These are phyloP conservation scores for Neogobius melanostomus DNA, from an alignment of 2,113 vertebrate species.

Conservation along the genomic window DNA sequence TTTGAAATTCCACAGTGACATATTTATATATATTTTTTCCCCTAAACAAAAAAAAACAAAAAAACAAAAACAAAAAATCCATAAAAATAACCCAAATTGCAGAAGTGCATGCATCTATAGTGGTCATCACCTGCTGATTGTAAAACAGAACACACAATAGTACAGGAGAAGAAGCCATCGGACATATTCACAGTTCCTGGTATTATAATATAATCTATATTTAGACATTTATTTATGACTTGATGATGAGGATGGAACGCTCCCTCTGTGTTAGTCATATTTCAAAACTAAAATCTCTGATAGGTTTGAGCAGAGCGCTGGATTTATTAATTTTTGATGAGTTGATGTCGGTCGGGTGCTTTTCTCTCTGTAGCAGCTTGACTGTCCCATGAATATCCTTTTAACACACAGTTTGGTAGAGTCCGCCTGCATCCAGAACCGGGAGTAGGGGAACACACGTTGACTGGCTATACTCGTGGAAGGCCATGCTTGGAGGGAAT, in stretches of 20 bases:
- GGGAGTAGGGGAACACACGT: neutral
- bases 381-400: conserved; percentile 59
- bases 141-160: conserved; percentile 71
- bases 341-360: conserved; percentile 40
- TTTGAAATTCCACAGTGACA: conserved; percentile 30
- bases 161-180: conserved; percentile 70
- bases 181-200: conserved; percentile 80
- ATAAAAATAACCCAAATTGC: conserved; percentile 63
- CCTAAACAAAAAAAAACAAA: conserved; percentile 35
- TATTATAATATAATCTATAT: conserved; percentile 75
- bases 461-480: conserved; percentile 4
- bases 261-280: conserved; percentile 63
- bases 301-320: conserved; percentile 46
- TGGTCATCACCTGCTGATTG: conserved; percentile 72
- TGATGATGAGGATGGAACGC: conserved; percentile 59
- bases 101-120: conserved; percentile 78
- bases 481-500: conserved; percentile 33
- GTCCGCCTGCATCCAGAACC: conserved; percentile 19
- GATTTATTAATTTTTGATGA: conserved; percentile 25
- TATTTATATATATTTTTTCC: conserved; percentile 27
- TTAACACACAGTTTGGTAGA: conserved; percentile 43
- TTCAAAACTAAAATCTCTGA: conserved; percentile 66
- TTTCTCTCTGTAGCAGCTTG: conserved; percentile 65
- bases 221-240: conserved; percentile 70
- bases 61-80: conserved; percentile 36